Evolutionary conservation across 2,797 vertebrate species (phyloP).

Genomic region (Acrocephalus scirpaceus): DNA sequence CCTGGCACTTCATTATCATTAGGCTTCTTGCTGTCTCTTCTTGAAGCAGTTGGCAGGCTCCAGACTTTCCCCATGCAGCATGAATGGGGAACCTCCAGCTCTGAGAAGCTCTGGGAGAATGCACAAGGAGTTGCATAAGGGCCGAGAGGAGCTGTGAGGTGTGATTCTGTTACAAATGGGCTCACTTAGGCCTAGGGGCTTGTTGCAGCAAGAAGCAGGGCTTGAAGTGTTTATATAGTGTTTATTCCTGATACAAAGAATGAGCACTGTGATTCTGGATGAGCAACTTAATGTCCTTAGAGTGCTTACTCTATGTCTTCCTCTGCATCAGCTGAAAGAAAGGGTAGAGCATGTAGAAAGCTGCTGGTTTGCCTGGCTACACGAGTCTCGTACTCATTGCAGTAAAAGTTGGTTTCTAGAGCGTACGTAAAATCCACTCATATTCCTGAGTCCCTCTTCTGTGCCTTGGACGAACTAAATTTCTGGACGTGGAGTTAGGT

Average conservation of each 20-base stretch:
- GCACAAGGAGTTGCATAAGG: neutral
- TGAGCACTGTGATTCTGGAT: neutral
- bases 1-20: neutral
- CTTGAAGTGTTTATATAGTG: neutral
- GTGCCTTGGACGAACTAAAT: neutral
- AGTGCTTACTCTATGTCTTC: neutral
- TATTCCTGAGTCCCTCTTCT: neutral
- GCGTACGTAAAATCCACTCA: neutral
- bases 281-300: neutral
- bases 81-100: neutral
- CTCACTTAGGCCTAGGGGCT: neutral
- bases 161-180: neutral
- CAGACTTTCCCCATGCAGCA: neutral
- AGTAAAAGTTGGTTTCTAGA: neutral
- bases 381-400: accelerated
- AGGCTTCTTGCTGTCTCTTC: neutral
- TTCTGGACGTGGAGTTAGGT: neutral
- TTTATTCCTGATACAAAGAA: neutral
- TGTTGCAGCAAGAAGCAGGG: neutral
- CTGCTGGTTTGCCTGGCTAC: neutral
- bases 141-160: neutral
- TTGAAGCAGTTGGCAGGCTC: neutral
- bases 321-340: neutral
- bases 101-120: neutral
- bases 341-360: no score